Evolutionary conservation across 2,888 invertebrate species (phyloP), one percentile per base, ranked within the genome.

Genomic region (Fragum sueziense): DNA sequence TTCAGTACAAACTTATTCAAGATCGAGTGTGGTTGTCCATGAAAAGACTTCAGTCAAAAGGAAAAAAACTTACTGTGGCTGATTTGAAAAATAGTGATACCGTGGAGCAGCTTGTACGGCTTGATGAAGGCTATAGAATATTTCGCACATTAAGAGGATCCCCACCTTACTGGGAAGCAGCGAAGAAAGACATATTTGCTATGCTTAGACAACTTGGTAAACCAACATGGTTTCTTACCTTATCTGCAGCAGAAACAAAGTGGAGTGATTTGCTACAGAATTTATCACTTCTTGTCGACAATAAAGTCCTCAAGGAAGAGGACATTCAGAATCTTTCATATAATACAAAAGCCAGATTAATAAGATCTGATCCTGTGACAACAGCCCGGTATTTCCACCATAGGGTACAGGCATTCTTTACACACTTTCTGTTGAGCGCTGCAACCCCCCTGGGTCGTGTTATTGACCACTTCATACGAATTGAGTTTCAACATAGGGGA

Each of bases 401-500:
- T 29, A n/a, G 59, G 34, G 67, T 71, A 27, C 65, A 75, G 20
- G 20, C 31, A 22, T 74, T 78, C 52, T 31, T 69, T 17, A 61
- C 29, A 22, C 3, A 54, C 33, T 27, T 75, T 51, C 57, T 79
- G 20, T 4, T 7, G 9, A 70, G 65, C 33, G 1, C 41, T 11
- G 41, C 29, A n/a, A 3, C 22, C 11, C 73, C 78, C 3, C 17
- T 78, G 41, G 62, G 73, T 25, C 1, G 47, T 25, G 20, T 78
- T 1, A 31, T 4, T 29, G 59, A 73, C 27, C 70, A 17, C n/a
- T 78, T 69, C 37, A 41, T 51, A 17, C 7, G 84, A 33, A 75
- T 84, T n/a, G 85, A 85, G 31, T 84, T 84, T 77, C 85, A 86
- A 57, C 79, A 82, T 29, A 71, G 86, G 41, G 86, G 85, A 6